These are phyloP conservation scores for Rhamphomyia laevipes DNA, from an alignment of 2,888 invertebrate species.

Conservation along the genomic window DNA sequence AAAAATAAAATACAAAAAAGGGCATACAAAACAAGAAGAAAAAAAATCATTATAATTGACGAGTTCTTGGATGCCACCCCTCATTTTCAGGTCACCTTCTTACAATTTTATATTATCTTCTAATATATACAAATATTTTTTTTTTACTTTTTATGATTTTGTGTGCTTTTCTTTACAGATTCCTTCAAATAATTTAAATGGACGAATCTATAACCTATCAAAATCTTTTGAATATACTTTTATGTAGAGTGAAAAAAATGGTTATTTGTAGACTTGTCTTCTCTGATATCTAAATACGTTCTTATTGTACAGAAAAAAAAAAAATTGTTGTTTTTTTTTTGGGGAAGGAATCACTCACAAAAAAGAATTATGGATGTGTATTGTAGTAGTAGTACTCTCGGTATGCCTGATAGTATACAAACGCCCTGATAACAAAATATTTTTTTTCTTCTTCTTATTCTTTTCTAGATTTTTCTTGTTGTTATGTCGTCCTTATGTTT, in stretches of 20 bases:
- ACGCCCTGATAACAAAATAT: slow-evolving; percentile 1
- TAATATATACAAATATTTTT: neutral
- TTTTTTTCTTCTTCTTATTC: neutral
- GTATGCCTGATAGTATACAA: neutral
- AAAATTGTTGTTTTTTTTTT: neutral
- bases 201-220: no score
- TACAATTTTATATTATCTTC: neutral
- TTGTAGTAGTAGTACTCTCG: no score
- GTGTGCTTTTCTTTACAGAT: no score
- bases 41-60: neutral
- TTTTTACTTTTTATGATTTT: neutral
- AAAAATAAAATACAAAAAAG: neutral
- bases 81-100: neutral
- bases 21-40: no score
- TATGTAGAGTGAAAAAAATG: no score
- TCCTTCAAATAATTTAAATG: no score
- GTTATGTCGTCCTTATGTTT: no score
- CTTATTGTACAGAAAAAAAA: neutral
- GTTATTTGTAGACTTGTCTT: no score
- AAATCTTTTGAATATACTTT: no score
- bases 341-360: neutral
- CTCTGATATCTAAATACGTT: neutral
- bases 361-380: neutral
- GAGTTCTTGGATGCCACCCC: neutral
- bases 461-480: no score